Conservation (phyloP, 2,888 invertebrate species). For the Thera obeliscata region DNA sequence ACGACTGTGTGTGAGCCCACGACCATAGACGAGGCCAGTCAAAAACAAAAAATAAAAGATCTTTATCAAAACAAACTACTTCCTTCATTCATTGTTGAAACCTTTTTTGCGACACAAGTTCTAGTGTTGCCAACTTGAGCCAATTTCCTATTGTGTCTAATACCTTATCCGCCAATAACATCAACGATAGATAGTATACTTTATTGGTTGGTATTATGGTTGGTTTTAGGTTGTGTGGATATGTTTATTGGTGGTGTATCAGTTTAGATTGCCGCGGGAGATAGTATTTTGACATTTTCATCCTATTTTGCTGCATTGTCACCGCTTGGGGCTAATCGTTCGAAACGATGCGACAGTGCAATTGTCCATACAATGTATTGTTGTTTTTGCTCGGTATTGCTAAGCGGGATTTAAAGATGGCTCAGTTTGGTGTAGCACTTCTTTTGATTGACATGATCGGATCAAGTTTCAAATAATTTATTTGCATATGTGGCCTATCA, state of each 20-base stretch:
- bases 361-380: conserved; percentile 41
- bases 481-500: too few relatives aligned
- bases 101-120: conserved; percentile 64
- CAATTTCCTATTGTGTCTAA: conserved; percentile 56
- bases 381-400: conserved; percentile 41
- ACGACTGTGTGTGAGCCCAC: too few relatives aligned
- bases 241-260: conserved; percentile 23
- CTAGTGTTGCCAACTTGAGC: conserved; percentile 70
- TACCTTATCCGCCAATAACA: conserved; percentile 13
- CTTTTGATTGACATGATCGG: conserved; percentile 14
- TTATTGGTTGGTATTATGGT: conserved; percentile 26
- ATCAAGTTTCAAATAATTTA: too few relatives aligned
- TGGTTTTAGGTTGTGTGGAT: conserved; percentile 30
- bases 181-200: conserved; percentile 4
- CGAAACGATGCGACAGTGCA: conserved; percentile 59
- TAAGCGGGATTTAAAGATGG: conserved; percentile 29
- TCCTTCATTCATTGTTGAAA: conserved; percentile 44
- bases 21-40: too few relatives aligned
- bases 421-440: conserved; percentile 25
- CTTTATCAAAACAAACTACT: conserved; percentile 54
- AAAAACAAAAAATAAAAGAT: conserved; percentile 41
- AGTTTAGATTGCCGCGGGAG: conserved; percentile 67
- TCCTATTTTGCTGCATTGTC: conserved; percentile 76
- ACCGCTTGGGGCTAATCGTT: conserved; percentile 73
- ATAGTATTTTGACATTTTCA: conserved; percentile 83